Evolutionary conservation across 1,140 invertebrate genomes (phyloP), one percentile per base, ranked within the genome.

Genomic region (Hylaeus volcanicus): DNA sequence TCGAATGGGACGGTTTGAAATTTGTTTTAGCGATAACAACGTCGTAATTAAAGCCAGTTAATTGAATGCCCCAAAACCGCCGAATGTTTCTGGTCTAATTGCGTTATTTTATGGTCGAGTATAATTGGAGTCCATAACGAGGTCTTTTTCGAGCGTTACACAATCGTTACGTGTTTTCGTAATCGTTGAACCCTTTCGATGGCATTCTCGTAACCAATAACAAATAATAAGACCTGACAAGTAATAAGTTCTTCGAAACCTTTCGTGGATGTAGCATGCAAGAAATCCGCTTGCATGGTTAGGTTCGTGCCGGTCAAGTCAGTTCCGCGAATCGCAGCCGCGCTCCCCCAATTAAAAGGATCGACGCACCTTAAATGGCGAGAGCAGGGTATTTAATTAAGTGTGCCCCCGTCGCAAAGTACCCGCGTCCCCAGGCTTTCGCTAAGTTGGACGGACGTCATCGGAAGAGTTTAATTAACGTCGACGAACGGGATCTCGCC

Each of bases 61-160:
- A 77, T 77, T 70, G 75, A 77, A 77, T 61, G 26, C 37, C 45
- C n/a, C 5, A n/a, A 1, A 43, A 60, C 65, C 43, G 56, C 5
- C 53, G 65, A 77, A 61, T 5, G 15, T 39, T 77, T 70, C 55
- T 8, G 39, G 12, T 61, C 65, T 70, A 77, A 77, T 70, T 61
- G 74, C 64, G 64, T 58, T 45, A 60, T 76, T 60, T 60, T 58
- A 66, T 76, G 53, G 64, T 68, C n/a, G 55, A 14, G 55, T 69
- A 43, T 68, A 68, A 76, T 68, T 76, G 68, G 8, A 56, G 37
- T 63, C 58, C 55, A 60, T 61, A 77, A 77, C 75, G 56, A 77
- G 14, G 45, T 51, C 11, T 66, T 69, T 56, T 58, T 26, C 26
- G 9, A 3, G 3, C 0, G 55, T 5, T 26, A 26, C 26, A 26